These are phyloP conservation scores for Bilobella aurantiaca DNA, from an alignment of 1,140 invertebrate species.

Conservation along the genomic window DNA sequence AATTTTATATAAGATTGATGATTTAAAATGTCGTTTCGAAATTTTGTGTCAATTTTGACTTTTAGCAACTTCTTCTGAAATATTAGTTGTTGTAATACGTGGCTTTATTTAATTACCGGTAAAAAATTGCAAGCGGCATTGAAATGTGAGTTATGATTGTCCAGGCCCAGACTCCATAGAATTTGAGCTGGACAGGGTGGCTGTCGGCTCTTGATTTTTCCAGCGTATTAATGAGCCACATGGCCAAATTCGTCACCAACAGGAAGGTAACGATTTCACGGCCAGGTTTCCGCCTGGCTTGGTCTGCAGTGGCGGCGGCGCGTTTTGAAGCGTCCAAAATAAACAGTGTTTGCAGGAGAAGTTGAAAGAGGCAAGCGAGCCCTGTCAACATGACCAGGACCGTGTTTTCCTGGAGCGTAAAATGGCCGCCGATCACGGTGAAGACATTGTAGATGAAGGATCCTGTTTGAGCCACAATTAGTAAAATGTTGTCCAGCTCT, in stretches of 20 bases:
- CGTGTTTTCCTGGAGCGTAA: constrained; percentile 57
- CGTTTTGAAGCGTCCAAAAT: constrained; percentile 70
- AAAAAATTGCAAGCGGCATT: constrained; percentile 53
- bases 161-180: constrained; percentile 56
- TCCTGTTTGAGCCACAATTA: constrained; percentile 75
- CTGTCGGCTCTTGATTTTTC: constrained; percentile 73
- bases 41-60: constrained; percentile 20
- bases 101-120: no score
- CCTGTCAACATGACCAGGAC: constrained; percentile 63
- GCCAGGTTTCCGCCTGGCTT: constrained; percentile 61
- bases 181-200: constrained; percentile 61
- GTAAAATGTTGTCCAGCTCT: constrained; percentile 69
- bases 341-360: constrained; percentile 48
- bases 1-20: no score
- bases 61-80: no score
- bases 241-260: constrained; percentile 69
- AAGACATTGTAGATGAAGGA: constrained; percentile 82
- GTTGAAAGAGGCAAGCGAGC: constrained; percentile 36
- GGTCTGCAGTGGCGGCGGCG: constrained; percentile 46
- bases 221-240: constrained; percentile 74
- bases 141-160: constrained; percentile 49
- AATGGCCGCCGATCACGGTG: constrained; percentile 60
- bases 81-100: no score
- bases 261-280: constrained; percentile 73
- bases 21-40: constrained; percentile 25